phyloP scores from a whole-genome alignment of 2,888 invertebrate genomes.

The Acrocyrtus sp. region DNA sequence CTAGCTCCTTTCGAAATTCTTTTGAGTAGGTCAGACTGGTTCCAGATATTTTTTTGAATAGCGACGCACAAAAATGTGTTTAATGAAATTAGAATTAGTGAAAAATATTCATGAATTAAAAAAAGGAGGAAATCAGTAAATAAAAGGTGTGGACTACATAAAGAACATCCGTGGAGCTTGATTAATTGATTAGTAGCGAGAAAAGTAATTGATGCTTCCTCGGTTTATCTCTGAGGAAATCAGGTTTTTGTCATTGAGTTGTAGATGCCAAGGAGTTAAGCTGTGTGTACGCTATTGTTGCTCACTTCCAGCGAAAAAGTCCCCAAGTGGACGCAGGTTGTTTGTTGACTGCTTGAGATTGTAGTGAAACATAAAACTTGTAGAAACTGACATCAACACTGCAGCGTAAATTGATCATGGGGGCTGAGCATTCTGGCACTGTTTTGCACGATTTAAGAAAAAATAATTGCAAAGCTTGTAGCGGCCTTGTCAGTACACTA shows the following conservation, averaged over 20 bases:
- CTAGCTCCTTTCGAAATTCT: slow-evolving; percentile 39
- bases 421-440: slow-evolving; percentile 16
- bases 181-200: slow-evolving; percentile 47
- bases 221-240: slow-evolving; percentile 1
- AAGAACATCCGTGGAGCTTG: slow-evolving; percentile 6
- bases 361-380: background rate
- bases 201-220: slow-evolving; percentile 5
- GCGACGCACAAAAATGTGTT: background rate
- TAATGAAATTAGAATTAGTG: background rate
- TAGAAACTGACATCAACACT: background rate
- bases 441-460: slow-evolving; percentile 38
- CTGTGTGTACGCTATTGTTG: no score
- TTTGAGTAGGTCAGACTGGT: slow-evolving; percentile 47
- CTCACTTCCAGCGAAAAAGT: no score
- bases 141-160: background rate
- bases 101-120: background rate
- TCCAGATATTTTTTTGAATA: background rate
- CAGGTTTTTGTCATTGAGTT: slow-evolving; percentile 30
- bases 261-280: slow-evolving; percentile 13
- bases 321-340: no score
- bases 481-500: slow-evolving; percentile 13
- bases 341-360: background rate
- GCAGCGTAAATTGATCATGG: slow-evolving; percentile 44
- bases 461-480: background rate
- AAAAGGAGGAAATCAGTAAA: background rate